Percentiles rank a stretch among this genome's conserved stretches.
These are phyloP conservation scores for Eptatretus atami DNA, from an alignment of 2,797 vertebrate genomes.

Conservation along the genomic window DNA sequence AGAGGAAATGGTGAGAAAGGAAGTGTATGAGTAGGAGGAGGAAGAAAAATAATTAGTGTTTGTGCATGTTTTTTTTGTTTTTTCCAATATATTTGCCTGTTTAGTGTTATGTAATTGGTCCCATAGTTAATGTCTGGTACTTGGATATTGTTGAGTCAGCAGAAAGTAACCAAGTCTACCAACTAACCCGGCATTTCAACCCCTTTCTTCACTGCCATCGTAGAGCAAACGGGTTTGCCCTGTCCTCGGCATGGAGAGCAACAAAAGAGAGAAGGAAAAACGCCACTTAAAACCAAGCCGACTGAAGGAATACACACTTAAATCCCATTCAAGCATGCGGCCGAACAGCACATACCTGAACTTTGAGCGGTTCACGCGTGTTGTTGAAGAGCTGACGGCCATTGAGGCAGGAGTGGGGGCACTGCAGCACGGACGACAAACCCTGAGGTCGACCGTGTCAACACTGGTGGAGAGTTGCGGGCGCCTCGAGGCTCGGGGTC, in stretches of 20 bases:
- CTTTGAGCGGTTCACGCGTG: constrained; percentile 84
- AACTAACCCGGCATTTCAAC: not conserved
- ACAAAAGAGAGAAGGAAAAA: constrained; percentile 40
- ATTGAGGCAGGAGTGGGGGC: constrained; percentile 52
- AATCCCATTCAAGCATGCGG: constrained; percentile 95
- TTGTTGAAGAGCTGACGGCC: constrained; percentile 52
- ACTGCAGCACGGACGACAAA: constrained; percentile 44
- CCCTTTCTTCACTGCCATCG: not conserved
- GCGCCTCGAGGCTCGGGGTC: constrained; percentile 80
- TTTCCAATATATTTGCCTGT: no score
- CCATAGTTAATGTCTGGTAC: no score
- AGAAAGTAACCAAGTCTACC: no score
- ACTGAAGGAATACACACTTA: constrained; percentile 94
- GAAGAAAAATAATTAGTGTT: no score
- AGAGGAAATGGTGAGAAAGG: no score
- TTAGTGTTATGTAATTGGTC: no score
- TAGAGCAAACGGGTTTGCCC: not conserved
- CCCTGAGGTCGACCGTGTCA: constrained; percentile 50
- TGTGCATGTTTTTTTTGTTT: no score
- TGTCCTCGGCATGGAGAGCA: constrained; percentile 20
- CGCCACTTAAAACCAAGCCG: constrained; percentile 72
- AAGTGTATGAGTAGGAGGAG: no score
- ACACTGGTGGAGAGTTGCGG: constrained; percentile 62
- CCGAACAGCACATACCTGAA: constrained; percentile 96
- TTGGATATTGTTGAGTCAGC: no score